phyloP scores from a whole-genome alignment of 2,113 vertebrate genomes.

The Tympanuchus pallidicinctus region DNA sequence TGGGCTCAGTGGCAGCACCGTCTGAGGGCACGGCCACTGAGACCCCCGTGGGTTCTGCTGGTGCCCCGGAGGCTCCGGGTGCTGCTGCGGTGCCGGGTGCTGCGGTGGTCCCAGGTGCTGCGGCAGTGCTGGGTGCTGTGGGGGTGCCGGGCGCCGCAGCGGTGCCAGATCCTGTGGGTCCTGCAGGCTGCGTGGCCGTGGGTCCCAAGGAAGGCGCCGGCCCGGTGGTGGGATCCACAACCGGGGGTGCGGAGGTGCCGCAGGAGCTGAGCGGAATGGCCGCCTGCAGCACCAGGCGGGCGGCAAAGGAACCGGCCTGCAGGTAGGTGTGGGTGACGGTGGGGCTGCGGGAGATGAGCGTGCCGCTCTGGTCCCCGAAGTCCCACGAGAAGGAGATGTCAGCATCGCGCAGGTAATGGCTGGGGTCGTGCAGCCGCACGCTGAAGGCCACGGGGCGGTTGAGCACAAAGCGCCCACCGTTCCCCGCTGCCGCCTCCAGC shows the following conservation, averaged over 20 bases:
- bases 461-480: conserved; percentile 85
- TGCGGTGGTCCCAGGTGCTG: neutral
- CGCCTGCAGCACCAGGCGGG: conserved; percentile 89
- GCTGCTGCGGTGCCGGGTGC: neutral
- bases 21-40: accelerated
- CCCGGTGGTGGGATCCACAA: neutral
- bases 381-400: conserved; percentile 94
- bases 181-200: neutral
- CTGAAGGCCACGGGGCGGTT: conserved; percentile 88
- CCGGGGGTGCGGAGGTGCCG: conserved; percentile 60
- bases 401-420: conserved; percentile 84
- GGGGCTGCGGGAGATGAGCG: conserved; percentile 86
- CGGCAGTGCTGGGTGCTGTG: neutral
- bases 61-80: neutral
- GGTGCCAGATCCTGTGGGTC: neutral
- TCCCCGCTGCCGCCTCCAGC: conserved; percentile 78
- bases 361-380: conserved; percentile 91
- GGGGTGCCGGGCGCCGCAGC: conserved; percentile 31
- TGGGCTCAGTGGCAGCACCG: accelerated
- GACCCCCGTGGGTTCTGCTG: neutral
- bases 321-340: conserved; percentile 90
- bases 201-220: neutral
- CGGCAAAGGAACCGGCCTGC: conserved; percentile 78
- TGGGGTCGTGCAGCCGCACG: conserved; percentile 90
- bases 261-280: conserved; percentile 85